phyloP scores from a whole-genome alignment of 2,797 vertebrate species.

The Sciurus vulgaris region DNA sequence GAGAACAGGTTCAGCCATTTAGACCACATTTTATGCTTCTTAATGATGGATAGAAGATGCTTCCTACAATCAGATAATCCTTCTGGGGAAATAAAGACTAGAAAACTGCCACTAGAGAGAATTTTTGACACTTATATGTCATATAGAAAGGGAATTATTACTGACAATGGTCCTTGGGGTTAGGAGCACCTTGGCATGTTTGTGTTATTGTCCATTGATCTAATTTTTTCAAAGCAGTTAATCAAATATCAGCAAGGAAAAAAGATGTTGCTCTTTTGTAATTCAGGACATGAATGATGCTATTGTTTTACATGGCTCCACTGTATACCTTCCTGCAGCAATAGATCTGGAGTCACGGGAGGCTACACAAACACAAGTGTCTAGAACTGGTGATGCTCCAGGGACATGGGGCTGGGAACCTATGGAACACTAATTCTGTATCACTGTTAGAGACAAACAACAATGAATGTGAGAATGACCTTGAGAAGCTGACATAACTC shows the following conservation, averaged over 20 bases:
- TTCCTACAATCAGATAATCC: conserved; percentile 20
- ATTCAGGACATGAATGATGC: background rate
- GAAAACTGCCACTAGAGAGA: background rate
- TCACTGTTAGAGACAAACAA: background rate
- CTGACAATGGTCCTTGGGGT: background rate
- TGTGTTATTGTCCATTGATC: background rate
- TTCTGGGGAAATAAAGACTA: background rate
- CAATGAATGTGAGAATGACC: background rate
- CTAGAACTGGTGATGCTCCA: background rate
- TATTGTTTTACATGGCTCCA: background rate
- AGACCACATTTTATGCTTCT: background rate
- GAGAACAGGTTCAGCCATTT: background rate
- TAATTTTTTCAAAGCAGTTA: conserved; percentile 46
- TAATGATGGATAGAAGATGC: background rate
- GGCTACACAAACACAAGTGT: rapidly evolving
- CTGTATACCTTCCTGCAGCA: background rate
- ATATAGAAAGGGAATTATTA: background rate
- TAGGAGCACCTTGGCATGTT: background rate
- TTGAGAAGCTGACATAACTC: background rate
- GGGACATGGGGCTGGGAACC: background rate
- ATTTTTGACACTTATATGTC: background rate
- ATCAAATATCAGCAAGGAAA: background rate
- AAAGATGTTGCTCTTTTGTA: background rate
- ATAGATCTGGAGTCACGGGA: background rate
- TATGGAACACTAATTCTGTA: background rate